phyloP scores from a whole-genome alignment of 1,140 invertebrate genomes.

The Caenorhabditis tropicalis region DNA sequence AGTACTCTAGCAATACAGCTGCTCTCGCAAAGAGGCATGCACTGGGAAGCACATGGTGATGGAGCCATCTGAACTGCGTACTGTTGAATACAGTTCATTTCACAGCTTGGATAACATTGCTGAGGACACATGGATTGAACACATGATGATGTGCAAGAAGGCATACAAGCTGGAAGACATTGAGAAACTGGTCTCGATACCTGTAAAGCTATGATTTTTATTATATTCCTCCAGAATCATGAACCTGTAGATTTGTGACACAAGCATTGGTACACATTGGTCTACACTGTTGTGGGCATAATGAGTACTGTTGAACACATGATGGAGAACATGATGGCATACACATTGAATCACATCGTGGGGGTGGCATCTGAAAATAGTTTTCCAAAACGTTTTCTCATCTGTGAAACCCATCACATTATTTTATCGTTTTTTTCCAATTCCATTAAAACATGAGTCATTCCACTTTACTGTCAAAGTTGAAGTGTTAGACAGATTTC shows the following conservation, averaged over 20 bases:
- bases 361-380: constrained; percentile 5
- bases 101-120: constrained; percentile 42
- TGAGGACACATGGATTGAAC: constrained; percentile 44
- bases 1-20: constrained; percentile 47
- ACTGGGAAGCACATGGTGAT: constrained; percentile 44
- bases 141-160: constrained; percentile 30
- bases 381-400: not conserved
- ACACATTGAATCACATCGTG: constrained; percentile 33
- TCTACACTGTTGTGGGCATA: constrained; percentile 37
- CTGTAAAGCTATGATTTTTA: not conserved
- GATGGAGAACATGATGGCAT: constrained; percentile 37
- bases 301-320: constrained; percentile 12
- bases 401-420: too few relatives aligned
- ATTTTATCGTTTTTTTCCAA: not conserved
- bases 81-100: constrained; percentile 39
- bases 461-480: not conserved
- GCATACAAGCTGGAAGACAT: constrained; percentile 48
- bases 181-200: not conserved
- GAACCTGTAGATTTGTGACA: not conserved
- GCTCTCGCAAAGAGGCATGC: constrained; percentile 45
- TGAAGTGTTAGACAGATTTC: not conserved
- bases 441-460: not conserved
- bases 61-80: constrained; percentile 37
- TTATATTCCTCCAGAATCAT: not conserved
- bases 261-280: constrained; percentile 42